Base-by-base conservation (phyloP, 2,797 vertebrate genomes). In the Semotilus atromaculatus region DNA sequence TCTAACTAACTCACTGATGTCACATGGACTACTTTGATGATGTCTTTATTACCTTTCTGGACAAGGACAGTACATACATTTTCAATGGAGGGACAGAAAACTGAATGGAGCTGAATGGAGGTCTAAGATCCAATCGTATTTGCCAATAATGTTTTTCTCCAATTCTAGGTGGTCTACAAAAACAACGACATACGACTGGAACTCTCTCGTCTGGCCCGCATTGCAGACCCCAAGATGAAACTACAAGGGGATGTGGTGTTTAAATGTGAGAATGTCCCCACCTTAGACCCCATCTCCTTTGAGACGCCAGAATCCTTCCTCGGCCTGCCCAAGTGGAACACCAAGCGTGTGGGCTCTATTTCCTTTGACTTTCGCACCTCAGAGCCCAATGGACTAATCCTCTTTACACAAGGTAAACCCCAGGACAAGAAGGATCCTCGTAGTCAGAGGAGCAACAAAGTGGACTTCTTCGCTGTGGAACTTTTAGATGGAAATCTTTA, bases 221-320 rank as follows among this genome's bases (percentile, higher is more conserved):
- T 99, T 76, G 96, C 97, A 82, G 98, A 99, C 92, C 97, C 97
- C n/a, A 99, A 99, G 89, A 99, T 99, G 98, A 99, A 99, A 93
- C 97, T 99, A 91, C 97, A 99, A 1, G 98, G 98, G 1, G 97
- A 98, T 77, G 97, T 99, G 79, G 96, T 97, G 66, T 99, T 99
- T 51, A 93, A 96, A 83, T 99, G 98, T 91, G 98, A 99, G 92
- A 98, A 98, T 23, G 98, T 99, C 85, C 97, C 98, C 84, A 99
- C 98, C 0, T 89, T 99, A 90, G 98, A 99, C 88, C 98, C 98
- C 62, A 98, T 99, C 88, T 98, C 96, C 80, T 99, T 99, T 3
- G 97, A 99, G 94, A 98, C 96, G 19, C 96, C 98, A 0, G 98
- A 99, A 91, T 97, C 98, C 79, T 98, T 96, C 85, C 99, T 99